Percentiles rank a stretch among this genome's conserved stretches.
These are phyloP conservation scores for Panthera tigris DNA, from an alignment of 2,113 vertebrate species.

Conservation along the genomic window DNA sequence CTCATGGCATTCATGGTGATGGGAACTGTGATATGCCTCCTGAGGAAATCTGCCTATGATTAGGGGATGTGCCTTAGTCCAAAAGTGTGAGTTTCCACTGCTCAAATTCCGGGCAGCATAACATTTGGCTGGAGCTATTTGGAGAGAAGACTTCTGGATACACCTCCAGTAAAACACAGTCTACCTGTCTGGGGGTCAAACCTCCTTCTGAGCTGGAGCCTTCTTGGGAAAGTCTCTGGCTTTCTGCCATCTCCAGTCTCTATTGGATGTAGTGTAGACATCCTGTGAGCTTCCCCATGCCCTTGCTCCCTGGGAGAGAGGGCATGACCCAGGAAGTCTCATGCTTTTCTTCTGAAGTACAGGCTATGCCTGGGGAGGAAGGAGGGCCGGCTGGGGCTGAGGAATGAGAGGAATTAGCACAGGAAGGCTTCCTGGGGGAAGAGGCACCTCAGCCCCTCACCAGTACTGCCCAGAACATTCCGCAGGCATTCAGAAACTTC, in stretches of 20 bases:
- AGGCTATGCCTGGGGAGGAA: background rate
- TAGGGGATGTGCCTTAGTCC: background rate
- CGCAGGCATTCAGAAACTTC: background rate
- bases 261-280: background rate
- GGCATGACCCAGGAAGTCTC: slow-evolving; percentile 31
- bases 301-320: background rate
- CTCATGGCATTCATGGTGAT: background rate
- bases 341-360: background rate
- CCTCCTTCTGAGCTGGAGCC: background rate
- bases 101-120: background rate
- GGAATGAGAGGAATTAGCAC: background rate
- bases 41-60: background rate
- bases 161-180: background rate
- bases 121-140: background rate
- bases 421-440: background rate
- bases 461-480: background rate
- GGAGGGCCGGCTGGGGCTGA: background rate
- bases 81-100: background rate
- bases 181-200: background rate
- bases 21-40: background rate
- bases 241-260: background rate
- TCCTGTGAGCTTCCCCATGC: background rate
- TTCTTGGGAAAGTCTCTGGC: background rate
- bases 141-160: background rate
- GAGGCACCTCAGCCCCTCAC: background rate